phyloP scores from a whole-genome alignment of 1,140 invertebrate species.

The Atta texana region DNA sequence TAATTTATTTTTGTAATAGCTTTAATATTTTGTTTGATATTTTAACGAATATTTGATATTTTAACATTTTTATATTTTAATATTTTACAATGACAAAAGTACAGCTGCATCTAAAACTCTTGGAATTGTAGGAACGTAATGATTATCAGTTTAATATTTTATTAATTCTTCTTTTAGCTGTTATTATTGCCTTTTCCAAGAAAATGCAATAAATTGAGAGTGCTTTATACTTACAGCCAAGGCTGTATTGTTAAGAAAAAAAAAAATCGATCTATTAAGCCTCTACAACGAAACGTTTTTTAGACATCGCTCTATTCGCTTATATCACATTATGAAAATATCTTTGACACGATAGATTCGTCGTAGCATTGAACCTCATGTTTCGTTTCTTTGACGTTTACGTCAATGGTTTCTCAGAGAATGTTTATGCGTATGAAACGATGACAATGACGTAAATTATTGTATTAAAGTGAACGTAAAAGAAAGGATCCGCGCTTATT shows the following conservation, averaged over 20 bases:
- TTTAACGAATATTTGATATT: no score
- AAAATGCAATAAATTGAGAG: no score
- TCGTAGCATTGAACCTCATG: neutral
- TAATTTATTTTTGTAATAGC: no score
- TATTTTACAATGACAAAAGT: no score
- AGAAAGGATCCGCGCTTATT: neutral
- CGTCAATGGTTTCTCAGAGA: neutral
- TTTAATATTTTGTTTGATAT: no score
- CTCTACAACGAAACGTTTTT: neutral
- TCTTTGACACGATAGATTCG: neutral
- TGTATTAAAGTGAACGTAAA: neutral
- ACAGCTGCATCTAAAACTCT: no score
- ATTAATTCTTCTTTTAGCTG: no score
- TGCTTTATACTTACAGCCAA: no score
- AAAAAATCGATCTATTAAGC: neutral
- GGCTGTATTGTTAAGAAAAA: neutral
- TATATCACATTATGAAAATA: neutral
- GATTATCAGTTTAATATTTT: no score
- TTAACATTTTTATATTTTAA: no score
- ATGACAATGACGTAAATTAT: constrained; percentile 17
- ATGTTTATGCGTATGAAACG: neutral
- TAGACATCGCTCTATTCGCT: neutral
- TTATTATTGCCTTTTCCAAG: no score
- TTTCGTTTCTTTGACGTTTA: constrained; percentile 11
- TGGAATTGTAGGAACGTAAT: no score